Conservation (phyloP, 1,140 invertebrate genomes). For the Drosophila melanica region DNA sequence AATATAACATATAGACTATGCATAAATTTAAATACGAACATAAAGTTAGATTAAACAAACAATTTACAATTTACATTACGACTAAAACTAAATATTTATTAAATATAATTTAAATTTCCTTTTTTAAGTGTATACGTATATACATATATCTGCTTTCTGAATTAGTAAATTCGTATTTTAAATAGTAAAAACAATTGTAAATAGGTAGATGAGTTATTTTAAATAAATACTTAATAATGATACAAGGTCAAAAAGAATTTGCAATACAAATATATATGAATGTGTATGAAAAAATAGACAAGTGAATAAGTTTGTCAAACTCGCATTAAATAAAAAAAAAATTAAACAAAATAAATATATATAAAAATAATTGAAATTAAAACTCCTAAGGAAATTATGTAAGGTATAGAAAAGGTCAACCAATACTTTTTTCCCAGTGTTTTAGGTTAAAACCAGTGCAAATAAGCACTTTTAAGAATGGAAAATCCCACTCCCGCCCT, state of each 20-base stretch:
- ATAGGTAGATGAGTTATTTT: conserved; percentile 18
- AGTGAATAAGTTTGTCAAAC: neutral
- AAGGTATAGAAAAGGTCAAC: neutral
- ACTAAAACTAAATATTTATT: neutral
- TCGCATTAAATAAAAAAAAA: neutral
- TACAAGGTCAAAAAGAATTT: conserved; percentile 11
- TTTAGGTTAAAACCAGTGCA: no score
- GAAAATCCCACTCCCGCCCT: no score
- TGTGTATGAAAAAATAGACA: neutral
- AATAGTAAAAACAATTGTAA: conserved; percentile 1
- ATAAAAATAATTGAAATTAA: neutral
- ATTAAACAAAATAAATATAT: neutral
- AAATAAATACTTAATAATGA: conserved; percentile 14
- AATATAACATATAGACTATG: conserved; percentile 42
- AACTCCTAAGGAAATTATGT: neutral
- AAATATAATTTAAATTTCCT: neutral
- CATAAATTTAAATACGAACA: neutral
- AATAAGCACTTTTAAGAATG: no score
- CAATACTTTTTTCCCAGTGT: no score
- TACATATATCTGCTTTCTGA: neutral
- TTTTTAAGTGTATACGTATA: neutral
- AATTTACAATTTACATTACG: neutral
- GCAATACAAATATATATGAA: neutral
- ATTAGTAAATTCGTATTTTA: conserved; percentile 7
- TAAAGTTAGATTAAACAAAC: neutral